Evolutionary conservation across 2,113 vertebrate species (phyloP).

Genomic region (Melanostigma gelatinosum): DNA sequence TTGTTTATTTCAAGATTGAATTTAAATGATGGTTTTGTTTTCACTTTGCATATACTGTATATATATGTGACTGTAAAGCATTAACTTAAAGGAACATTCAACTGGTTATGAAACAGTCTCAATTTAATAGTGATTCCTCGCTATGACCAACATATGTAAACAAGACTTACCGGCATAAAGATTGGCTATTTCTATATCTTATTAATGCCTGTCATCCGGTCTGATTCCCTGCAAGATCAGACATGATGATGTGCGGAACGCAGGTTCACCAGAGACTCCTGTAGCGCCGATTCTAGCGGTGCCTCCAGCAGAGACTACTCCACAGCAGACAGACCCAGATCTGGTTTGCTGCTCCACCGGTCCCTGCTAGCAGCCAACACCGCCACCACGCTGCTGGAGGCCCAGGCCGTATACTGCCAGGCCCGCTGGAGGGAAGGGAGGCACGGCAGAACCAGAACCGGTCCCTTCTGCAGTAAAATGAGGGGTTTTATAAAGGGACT

Average conservation of each 20-base stretch:
- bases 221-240: no score
- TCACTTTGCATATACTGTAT: background rate
- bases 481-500: no score
- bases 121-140: background rate
- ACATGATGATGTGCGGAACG: background rate
- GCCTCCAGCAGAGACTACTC: no score
- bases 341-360: no score
- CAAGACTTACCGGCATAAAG: background rate
- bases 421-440: no score
- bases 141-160: background rate
- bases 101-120: background rate
- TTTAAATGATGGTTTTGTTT: background rate
- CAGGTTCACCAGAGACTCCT: background rate
- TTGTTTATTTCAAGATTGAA: background rate
- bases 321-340: background rate
- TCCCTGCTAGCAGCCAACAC: no score
- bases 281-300: no score
- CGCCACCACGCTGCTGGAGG: no score
- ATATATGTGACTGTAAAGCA: background rate
- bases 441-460: no score
- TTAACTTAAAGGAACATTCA: background rate
- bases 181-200: background rate
- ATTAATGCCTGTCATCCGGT: background rate
- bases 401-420: no score
- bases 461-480: no score